phyloP scores from a whole-genome alignment of 2,888 invertebrate species.

The Tinea pellionella region DNA sequence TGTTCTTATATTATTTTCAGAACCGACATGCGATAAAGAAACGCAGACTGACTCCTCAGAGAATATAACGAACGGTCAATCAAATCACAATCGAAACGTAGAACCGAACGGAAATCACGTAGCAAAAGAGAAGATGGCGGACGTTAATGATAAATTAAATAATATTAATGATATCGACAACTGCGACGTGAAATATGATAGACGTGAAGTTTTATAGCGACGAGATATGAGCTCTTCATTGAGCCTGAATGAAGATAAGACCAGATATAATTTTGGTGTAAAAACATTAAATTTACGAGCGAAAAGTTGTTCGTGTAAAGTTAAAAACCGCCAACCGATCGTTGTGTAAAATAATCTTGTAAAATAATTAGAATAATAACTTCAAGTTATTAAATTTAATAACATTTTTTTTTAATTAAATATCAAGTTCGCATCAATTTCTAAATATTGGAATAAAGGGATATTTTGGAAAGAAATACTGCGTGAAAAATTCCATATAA shows the following conservation, averaged over 20 bases:
- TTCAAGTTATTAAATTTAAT: too few species aligned
- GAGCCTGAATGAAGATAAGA: constrained; percentile 42
- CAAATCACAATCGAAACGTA: constrained; percentile 22
- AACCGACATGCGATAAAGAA: constrained; percentile 41
- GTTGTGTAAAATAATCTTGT: too few species aligned
- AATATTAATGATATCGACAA: constrained; percentile 16
- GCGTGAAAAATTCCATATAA: too few species aligned
- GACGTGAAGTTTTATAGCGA: constrained; percentile 50
- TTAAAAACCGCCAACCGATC: constrained; percentile 50
- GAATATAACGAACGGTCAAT: constrained; percentile 43
- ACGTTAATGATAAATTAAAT: not conserved
- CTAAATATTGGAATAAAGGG: too few species aligned
- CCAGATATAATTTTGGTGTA: constrained; percentile 28
- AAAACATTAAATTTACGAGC: not conserved
- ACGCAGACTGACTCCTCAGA: constrained; percentile 53
- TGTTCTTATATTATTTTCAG: constrained; percentile 26
- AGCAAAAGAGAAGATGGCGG: constrained; percentile 21
- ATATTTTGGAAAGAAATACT: too few species aligned
- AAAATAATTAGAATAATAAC: too few species aligned
- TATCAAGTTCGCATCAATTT: too few species aligned
- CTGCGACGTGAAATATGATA: constrained; percentile 23
- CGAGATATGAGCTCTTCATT: constrained; percentile 38
- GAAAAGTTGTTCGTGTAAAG: constrained; percentile 56
- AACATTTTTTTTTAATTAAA: too few species aligned
- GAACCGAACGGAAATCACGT: not conserved